Conservation (phyloP, 2,797 vertebrate species). For the Gastrophryne carolinensis region DNA sequence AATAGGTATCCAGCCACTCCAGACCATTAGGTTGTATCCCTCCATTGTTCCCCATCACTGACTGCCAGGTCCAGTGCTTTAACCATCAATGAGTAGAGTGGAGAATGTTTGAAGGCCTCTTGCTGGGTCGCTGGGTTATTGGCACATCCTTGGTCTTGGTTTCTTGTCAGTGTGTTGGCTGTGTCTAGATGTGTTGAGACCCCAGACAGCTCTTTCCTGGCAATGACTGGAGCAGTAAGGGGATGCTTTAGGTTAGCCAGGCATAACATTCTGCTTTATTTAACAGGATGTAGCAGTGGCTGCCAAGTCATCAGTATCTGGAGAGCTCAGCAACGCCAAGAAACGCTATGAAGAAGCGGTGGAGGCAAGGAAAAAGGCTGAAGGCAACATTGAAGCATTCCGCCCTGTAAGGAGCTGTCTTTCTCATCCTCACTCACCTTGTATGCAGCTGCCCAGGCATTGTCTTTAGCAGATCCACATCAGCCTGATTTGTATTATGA, state of each 20-base stretch:
- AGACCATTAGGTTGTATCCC: neutral
- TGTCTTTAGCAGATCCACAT: conserved; percentile 2
- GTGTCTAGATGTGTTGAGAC: neutral
- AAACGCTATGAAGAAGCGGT: conserved; percentile 72
- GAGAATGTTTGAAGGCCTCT: neutral
- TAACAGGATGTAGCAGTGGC: conserved; percentile 73
- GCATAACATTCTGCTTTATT: conserved; percentile 38
- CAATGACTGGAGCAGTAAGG: neutral
- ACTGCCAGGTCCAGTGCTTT: neutral
- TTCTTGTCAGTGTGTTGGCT: neutral
- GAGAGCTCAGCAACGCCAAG: conserved; percentile 70
- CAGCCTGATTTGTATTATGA: neutral
- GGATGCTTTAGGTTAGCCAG: conserved; percentile 25
- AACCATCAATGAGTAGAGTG: neutral
- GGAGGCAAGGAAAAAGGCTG: conserved; percentile 71
- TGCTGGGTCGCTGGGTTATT: neutral
- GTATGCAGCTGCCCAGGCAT: neutral
- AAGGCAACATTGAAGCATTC: conserved; percentile 73
- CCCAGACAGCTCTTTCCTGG: neutral
- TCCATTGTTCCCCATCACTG: neutral
- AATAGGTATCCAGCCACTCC: neutral
- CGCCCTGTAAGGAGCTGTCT: conserved; percentile 68
- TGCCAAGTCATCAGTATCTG: conserved; percentile 66
- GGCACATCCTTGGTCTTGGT: neutral
- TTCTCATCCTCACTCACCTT: conserved; percentile 35